These are phyloP conservation scores for Conger conger DNA, from an alignment of 2,113 vertebrate species.

Conservation along the genomic window DNA sequence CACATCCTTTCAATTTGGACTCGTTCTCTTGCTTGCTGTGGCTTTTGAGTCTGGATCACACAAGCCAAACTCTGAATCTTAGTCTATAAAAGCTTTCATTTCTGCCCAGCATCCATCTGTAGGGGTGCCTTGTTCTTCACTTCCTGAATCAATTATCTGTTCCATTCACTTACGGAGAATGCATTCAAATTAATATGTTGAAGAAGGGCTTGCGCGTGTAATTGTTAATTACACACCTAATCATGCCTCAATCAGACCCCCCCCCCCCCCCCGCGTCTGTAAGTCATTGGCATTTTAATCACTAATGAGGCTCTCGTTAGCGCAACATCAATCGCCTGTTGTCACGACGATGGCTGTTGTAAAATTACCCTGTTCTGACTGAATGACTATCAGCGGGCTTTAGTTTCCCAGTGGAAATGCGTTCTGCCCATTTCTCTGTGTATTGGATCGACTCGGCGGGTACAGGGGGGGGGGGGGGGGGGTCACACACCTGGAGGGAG, in stretches of 20 bases:
- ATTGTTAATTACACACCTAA: constrained; percentile 26
- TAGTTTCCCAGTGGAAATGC: not conserved
- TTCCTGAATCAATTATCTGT: not conserved
- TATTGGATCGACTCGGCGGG: not conserved
- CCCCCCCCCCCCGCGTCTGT: constrained; percentile 14
- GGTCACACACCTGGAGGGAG: not conserved
- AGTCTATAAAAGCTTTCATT: too few species aligned
- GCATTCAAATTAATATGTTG: not conserved
- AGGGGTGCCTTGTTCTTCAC: not conserved
- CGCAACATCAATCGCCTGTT: constrained; percentile 12
- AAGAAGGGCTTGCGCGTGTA: constrained; percentile 13
- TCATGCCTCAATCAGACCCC: constrained; percentile 23
- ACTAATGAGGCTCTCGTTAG: not conserved
- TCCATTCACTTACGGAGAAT: not conserved
- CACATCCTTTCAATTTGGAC: too few species aligned
- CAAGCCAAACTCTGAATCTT: not conserved
- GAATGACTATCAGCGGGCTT: not conserved
- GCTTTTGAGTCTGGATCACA: not conserved
- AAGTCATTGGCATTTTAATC: not conserved
- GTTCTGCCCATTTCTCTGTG: not conserved
- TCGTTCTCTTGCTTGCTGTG: too few species aligned
- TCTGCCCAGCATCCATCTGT: too few species aligned
- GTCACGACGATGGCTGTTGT: constrained; percentile 9
- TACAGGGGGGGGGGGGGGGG: not conserved
- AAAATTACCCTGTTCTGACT: constrained; percentile 14